Percentiles rank a stretch among this genome's conserved stretches.
These are phyloP conservation scores for Aspidiotus destructor DNA, from an alignment of 2,888 invertebrate genomes.

Conservation along the genomic window DNA sequence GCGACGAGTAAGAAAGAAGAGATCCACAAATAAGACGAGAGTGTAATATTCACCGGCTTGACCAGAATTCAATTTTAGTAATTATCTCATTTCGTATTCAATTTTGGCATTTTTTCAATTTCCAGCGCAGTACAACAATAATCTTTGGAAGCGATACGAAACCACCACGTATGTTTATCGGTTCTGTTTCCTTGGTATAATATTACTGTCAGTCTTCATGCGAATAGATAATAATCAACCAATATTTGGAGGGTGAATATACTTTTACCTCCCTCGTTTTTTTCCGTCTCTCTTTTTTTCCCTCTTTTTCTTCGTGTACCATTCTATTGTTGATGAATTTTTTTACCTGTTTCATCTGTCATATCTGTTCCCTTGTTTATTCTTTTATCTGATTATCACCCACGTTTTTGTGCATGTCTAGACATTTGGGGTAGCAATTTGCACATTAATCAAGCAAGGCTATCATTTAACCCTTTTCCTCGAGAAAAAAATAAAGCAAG, in stretches of 20 bases:
- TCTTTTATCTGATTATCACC: slow-evolving; percentile 32
- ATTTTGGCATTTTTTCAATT: no score
- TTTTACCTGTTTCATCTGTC: slow-evolving; percentile 30
- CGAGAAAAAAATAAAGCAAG: neutral
- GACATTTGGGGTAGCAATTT: slow-evolving; percentile 31
- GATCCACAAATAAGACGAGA: no score
- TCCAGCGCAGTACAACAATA: no score
- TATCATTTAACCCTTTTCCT: slow-evolving; percentile 31
- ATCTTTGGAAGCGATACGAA: no score
- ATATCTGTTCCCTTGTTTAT: slow-evolving; percentile 25
- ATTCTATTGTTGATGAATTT: slow-evolving; percentile 27
- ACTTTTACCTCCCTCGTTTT: slow-evolving; percentile 27
- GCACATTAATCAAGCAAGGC: slow-evolving; percentile 30
- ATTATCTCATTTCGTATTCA: no score
- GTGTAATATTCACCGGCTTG: no score
- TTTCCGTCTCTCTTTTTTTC: slow-evolving; percentile 11
- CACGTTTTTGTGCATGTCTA: slow-evolving; percentile 32
- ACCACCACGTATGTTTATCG: no score
- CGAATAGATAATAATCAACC: slow-evolving; percentile 30
- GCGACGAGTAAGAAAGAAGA: no score
- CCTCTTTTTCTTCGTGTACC: slow-evolving; percentile 5
- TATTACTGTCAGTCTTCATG: slow-evolving; percentile 24
- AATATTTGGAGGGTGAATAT: slow-evolving; percentile 29
- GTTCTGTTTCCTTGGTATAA: slow-evolving; percentile 2
- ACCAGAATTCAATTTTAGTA: no score